Conservation (phyloP, 2,113 vertebrate genomes). For the Corythaeola cristata region DNA sequence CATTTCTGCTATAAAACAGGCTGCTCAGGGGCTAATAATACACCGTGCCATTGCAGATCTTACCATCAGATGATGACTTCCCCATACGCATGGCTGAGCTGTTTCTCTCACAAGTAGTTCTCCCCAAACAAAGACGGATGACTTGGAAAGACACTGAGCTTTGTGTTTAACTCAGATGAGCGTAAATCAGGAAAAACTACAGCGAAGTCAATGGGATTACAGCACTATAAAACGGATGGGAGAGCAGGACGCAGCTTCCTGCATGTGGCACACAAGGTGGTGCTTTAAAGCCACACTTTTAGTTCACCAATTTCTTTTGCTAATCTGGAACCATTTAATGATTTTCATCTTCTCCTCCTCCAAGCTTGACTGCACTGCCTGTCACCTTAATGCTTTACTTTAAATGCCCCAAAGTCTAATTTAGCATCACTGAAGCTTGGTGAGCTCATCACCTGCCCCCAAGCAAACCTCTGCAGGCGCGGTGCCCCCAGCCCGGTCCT, state of each 20-base stretch:
- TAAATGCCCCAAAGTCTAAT: background rate
- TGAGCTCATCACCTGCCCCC: background rate
- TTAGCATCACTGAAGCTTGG: background rate
- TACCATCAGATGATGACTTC: background rate
- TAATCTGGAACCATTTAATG: background rate
- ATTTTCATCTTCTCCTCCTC: background rate
- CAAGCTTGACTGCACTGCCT: background rate
- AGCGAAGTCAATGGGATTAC: background rate
- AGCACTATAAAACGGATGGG: background rate
- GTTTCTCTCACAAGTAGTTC: background rate
- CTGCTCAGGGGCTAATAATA: background rate
- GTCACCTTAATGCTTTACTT: background rate
- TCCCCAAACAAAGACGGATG: constrained; percentile 36
- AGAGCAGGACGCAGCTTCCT: background rate
- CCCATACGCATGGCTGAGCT: background rate
- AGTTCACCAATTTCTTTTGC: background rate
- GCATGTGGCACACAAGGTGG: background rate
- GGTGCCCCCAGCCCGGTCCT: background rate
- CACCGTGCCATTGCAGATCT: background rate
- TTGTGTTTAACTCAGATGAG: background rate
- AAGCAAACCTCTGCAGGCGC: background rate
- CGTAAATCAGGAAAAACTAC: constrained; percentile 5
- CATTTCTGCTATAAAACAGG: background rate
- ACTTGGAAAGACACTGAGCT: constrained; percentile 16
- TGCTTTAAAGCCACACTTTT: background rate